Percentiles rank a stretch among this genome's conserved stretches.
Conservation (phyloP, 2,113 vertebrate genomes). For the Oplegnathus fasciatus region DNA sequence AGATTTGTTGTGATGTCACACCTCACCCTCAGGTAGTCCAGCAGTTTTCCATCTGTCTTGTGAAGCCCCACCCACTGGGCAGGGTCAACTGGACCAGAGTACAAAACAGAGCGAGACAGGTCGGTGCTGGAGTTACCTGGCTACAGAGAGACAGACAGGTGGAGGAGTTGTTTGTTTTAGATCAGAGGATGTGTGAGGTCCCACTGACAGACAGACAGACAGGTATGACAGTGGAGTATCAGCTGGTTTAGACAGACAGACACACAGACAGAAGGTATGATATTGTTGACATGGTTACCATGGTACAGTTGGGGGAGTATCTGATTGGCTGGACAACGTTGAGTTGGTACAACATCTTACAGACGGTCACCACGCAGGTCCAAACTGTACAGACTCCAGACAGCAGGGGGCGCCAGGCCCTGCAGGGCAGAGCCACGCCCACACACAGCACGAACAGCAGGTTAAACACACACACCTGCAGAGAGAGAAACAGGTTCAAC, state of each 20-base stretch:
- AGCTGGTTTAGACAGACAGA: background rate
- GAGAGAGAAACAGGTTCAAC: constrained; percentile 48
- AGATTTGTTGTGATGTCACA: background rate
- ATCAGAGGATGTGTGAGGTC: too few relatives aligned
- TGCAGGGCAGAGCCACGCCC: constrained; percentile 92
- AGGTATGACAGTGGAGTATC: background rate
- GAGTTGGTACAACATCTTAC: constrained; percentile 98
- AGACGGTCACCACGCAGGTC: constrained; percentile 94
- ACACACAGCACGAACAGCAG: constrained; percentile 92
- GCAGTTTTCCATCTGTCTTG: constrained; percentile 88
- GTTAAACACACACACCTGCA: constrained; percentile 90
- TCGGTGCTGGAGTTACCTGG: constrained; percentile 76
- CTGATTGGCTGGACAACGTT: constrained; percentile 88
- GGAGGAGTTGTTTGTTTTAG: too few relatives aligned
- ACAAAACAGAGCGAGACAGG: constrained; percentile 88
- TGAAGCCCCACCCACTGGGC: constrained; percentile 92
- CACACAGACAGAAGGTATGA: background rate
- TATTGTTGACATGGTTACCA: constrained; percentile 78
- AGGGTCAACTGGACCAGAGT: constrained; percentile 90
- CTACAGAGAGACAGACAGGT: constrained; percentile 51
- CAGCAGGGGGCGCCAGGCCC: constrained; percentile 90
- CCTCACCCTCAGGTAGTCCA: constrained; percentile 92
- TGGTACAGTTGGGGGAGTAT: constrained; percentile 90
- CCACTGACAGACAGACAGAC: constrained; percentile 1
- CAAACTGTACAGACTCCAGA: constrained; percentile 94